Percentiles rank a stretch among this genome's conserved stretches.
Evolutionary conservation across 1,140 invertebrate genomes (phyloP).

Genomic region (Heliothis subflexa): DNA sequence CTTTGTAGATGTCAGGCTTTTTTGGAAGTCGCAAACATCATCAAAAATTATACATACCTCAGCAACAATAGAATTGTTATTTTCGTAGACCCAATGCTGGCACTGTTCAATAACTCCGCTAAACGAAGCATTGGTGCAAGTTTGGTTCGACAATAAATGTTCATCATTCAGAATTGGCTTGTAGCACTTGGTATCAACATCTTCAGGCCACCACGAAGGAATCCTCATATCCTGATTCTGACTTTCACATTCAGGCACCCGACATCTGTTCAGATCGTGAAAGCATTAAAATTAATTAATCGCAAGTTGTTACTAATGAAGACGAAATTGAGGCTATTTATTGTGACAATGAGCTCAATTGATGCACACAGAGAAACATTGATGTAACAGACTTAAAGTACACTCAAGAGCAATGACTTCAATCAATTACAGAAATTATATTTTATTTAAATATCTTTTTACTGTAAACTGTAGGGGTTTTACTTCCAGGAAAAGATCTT

Average conservation of each 20-base stretch:
- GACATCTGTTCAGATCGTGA: constrained; percentile 60
- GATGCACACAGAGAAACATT: constrained; percentile 27
- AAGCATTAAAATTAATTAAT: constrained; percentile 3
- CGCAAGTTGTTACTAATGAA: not conserved
- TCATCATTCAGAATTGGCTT: constrained; percentile 64
- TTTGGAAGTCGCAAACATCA: not conserved
- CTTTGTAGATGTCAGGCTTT: not conserved
- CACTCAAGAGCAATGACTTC: too few species aligned
- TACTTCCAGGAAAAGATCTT: too few species aligned
- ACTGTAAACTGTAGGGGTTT: too few species aligned
- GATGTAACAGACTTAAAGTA: not conserved
- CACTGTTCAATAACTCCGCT: constrained; percentile 64
- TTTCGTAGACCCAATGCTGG: constrained; percentile 73
- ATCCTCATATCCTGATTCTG: constrained; percentile 56
- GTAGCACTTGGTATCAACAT: constrained; percentile 66
- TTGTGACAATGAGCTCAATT: constrained; percentile 32
- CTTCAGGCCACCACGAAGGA: constrained; percentile 72
- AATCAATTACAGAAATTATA: too few species aligned
- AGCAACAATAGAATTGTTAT: constrained; percentile 70
- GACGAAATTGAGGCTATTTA: constrained; percentile 27
- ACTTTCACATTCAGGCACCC: constrained; percentile 70
- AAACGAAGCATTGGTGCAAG: constrained; percentile 68
- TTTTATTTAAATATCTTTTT: too few species aligned
- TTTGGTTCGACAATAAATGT: constrained; percentile 54
- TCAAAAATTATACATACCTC: constrained; percentile 57